Conservation (phyloP, 2,797 vertebrate species). For the Hylomyscus alleni region DNA sequence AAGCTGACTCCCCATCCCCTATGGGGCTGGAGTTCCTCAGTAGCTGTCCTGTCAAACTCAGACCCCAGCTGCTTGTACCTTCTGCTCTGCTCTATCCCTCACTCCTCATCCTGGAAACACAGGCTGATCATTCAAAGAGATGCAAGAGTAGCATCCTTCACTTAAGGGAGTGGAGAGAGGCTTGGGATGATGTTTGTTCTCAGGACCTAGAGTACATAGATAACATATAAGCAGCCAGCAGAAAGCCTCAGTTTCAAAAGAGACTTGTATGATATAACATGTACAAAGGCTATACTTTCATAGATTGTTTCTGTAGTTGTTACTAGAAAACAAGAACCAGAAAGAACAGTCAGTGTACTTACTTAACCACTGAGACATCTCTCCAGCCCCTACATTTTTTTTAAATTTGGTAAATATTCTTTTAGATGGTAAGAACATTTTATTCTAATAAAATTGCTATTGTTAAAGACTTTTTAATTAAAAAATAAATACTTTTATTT, state of each 20-base stretch:
- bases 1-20: background rate
- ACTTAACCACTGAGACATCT: background rate
- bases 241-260: background rate
- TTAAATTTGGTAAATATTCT: background rate
- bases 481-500: slow-evolving; percentile 86
- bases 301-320: background rate
- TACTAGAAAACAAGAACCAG: background rate
- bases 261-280: background rate
- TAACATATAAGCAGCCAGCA: background rate
- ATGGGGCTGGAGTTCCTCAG: background rate
- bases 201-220: background rate
- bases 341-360: background rate
- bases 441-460: background rate
- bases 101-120: too few relatives aligned
- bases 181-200: background rate
- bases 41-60: too few relatives aligned
- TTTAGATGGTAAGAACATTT: background rate
- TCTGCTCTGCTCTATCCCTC: background rate
- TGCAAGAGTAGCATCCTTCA: background rate
- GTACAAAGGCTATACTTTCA: background rate
- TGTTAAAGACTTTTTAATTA: background rate
- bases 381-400: background rate
- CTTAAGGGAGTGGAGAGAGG: background rate
- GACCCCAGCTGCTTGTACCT: too few relatives aligned
- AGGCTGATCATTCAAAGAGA: background rate